Conservation (phyloP, 2,113 vertebrate genomes). For the Colistium nudipinnis region DNA sequence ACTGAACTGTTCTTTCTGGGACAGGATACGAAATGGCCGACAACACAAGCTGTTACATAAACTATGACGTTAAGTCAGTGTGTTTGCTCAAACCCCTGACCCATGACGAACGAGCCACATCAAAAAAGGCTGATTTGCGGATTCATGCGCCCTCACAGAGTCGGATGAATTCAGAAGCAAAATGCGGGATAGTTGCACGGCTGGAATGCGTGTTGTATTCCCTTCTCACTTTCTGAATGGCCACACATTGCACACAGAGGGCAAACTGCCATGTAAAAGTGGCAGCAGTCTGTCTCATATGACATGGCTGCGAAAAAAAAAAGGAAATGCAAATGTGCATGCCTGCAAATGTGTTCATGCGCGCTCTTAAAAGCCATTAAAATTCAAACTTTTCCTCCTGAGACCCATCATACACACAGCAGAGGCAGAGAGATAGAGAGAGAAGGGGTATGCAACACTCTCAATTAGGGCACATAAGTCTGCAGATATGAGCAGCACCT, state of each 20-base stretch:
- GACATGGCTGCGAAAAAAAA: too few species aligned
- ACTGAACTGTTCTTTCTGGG: background rate
- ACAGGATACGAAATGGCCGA: slow-evolving; percentile 33
- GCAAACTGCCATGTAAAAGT: slow-evolving; percentile 11
- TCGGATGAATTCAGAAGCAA: slow-evolving; percentile 7
- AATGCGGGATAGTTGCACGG: background rate
- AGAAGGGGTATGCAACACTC: background rate
- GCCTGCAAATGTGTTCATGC: background rate
- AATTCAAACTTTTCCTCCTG: slow-evolving; percentile 27
- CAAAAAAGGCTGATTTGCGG: slow-evolving; percentile 38
- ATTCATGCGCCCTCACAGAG: slow-evolving; percentile 20
- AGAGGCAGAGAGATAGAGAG: slow-evolving; percentile 5
- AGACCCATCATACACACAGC: slow-evolving; percentile 19
- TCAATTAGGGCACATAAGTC: slow-evolving; percentile 15
- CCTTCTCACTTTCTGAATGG: background rate
- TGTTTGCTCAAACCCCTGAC: slow-evolving; percentile 33
- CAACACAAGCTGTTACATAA: slow-evolving; percentile 51
- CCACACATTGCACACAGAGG: slow-evolving; percentile 6
- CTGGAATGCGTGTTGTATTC: background rate
- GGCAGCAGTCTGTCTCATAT: slow-evolving; percentile 10
- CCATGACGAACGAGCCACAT: slow-evolving; percentile 39
- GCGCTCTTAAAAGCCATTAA: slow-evolving; percentile 10
- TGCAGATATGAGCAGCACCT: background rate
- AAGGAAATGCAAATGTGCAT: background rate
- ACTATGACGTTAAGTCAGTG: slow-evolving; percentile 51